Percentiles rank a stretch among this genome's conserved stretches.
Conservation (phyloP, 23 tunicate species). For the Ascidia mentula region DNA sequence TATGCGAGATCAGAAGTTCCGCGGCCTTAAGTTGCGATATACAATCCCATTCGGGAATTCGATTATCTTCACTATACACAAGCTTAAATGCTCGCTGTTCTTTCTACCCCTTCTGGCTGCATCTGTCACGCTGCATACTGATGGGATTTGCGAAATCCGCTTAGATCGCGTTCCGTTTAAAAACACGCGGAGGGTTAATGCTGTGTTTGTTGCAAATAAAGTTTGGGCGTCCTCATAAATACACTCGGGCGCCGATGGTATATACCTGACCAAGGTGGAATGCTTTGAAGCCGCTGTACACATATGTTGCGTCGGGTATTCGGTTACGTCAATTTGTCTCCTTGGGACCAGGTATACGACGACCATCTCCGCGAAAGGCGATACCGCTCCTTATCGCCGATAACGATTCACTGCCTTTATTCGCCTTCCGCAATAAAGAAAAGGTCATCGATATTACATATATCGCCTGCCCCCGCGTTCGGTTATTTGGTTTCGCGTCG, state of each 20-base stretch:
- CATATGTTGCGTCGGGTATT: constrained; percentile 1
- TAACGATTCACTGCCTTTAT: constrained; percentile 10
- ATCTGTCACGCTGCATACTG: background rate
- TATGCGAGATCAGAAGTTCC: background rate
- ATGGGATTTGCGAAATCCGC: constrained; percentile 2
- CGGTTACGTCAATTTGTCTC: constrained; percentile 10
- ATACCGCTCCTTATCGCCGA: constrained; percentile 2
- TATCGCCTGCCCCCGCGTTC: constrained; percentile 5
- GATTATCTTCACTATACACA: background rate
- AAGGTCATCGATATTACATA: constrained; percentile 21
- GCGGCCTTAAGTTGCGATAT: background rate
- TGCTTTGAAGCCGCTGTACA: background rate
- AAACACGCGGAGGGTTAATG: too few relatives aligned
- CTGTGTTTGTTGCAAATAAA: too few relatives aligned
- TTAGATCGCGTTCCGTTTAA: background rate
- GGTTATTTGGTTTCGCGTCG: constrained; percentile 6
- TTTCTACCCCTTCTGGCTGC: background rate
- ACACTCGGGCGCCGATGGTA: too few relatives aligned
- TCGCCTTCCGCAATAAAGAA: constrained; percentile 6
- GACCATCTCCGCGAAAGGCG: background rate
- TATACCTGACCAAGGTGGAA: background rate
- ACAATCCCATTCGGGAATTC: background rate
- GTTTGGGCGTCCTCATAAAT: too few relatives aligned
- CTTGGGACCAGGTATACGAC: background rate
- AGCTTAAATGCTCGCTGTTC: background rate